These are phyloP conservation scores for rabbit (Oryctolagus cuniculus) DNA, from an alignment of 2,113 vertebrate species.

Conservation along the genomic window DNA sequence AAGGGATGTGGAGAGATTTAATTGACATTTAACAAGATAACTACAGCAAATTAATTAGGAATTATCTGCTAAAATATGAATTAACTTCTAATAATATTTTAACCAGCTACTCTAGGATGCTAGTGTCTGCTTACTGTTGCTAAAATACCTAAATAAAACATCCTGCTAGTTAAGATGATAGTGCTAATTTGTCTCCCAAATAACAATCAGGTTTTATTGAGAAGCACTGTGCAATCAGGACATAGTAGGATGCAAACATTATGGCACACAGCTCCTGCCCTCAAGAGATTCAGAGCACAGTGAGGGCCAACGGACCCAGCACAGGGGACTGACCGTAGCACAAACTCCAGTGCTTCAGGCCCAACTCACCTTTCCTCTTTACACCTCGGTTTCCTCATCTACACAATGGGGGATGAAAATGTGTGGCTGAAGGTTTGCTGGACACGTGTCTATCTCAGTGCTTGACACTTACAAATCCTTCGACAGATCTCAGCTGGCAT, in stretches of 20 bases:
- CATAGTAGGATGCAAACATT: not conserved
- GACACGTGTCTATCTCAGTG: not conserved
- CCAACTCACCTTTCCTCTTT: not conserved
- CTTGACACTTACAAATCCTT: not conserved
- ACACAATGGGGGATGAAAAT: not conserved
- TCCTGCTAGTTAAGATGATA: constrained; percentile 69
- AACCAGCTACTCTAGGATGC: constrained; percentile 81
- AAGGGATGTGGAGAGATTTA: constrained; percentile 88
- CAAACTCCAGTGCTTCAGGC: not conserved
- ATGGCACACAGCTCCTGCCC: not conserved
- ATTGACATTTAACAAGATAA: constrained; percentile 93
- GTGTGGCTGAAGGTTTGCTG: not conserved
- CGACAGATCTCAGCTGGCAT: not conserved
- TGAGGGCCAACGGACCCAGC: not conserved
- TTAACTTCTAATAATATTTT: constrained; percentile 90
- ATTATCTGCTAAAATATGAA: constrained; percentile 91
- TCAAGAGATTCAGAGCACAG: not conserved
- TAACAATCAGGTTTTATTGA: constrained; percentile 72
- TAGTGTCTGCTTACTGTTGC: constrained; percentile 74
- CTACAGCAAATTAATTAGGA: constrained; percentile 90
- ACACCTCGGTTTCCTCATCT: constrained; percentile 42
- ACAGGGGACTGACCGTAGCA: not conserved
- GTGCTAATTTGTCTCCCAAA: constrained; percentile 85
- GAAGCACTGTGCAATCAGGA: constrained; percentile 50
- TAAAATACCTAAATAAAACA: constrained; percentile 85